A percentile compares a stretch with the other conserved stretches of the same genome.
phyloP scores from a whole-genome alignment of 2,113 vertebrate genomes.

The Anas platyrhynchos region DNA sequence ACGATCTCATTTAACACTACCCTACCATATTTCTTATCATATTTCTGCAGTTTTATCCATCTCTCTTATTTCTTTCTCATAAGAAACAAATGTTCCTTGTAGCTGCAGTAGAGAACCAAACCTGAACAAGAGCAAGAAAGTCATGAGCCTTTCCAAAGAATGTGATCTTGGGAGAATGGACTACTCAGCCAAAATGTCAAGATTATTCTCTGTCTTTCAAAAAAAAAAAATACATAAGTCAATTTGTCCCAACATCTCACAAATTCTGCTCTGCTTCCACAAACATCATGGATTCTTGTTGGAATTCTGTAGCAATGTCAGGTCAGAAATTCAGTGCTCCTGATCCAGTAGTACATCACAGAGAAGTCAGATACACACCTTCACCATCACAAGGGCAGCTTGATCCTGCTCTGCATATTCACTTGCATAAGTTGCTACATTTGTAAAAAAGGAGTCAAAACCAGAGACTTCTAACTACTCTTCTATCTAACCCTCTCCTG shows the following conservation, averaged over 20 bases:
- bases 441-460: background rate
- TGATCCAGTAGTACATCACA: background rate
- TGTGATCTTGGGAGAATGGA: background rate
- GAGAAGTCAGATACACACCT: background rate
- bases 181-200: background rate
- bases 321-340: background rate
- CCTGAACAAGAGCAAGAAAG: background rate
- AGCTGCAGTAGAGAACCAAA: background rate
- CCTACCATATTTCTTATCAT: background rate
- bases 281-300: background rate
- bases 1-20: accelerated
- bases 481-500: background rate
- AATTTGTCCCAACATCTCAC: slow-evolving; percentile 6
- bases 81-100: background rate
- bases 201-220: background rate
- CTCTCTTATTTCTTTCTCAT: background rate
- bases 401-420: background rate
- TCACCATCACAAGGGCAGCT: background rate
- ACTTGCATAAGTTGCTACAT: background rate
- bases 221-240: background rate
- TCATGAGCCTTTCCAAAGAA: background rate
- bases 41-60: background rate
- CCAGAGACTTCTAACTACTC: background rate
- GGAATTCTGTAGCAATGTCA: background rate
- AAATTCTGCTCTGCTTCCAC: background rate